These are phyloP conservation scores for Chlorops oryzae DNA, from an alignment of 1,140 invertebrate genomes.

Conservation along the genomic window DNA sequence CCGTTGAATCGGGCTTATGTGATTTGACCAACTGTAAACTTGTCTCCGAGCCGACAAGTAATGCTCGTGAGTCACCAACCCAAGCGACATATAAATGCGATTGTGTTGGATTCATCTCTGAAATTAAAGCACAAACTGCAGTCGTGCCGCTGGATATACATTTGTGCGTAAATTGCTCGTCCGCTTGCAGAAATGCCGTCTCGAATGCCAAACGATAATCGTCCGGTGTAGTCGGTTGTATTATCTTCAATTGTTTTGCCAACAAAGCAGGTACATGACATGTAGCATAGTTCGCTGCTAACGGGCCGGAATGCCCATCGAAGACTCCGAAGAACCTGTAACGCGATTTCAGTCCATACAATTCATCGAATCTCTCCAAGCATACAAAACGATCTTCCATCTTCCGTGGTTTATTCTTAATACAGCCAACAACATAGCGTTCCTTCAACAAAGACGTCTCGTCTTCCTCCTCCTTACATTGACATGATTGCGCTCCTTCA, in stretches of 20 bases:
- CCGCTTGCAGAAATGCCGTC: constrained; percentile 66
- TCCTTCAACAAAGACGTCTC: no score
- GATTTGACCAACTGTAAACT: constrained; percentile 64
- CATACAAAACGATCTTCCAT: constrained; percentile 44
- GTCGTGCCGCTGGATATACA: constrained; percentile 72
- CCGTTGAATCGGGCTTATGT: constrained; percentile 65
- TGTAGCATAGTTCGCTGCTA: constrained; percentile 81
- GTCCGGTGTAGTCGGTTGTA: constrained; percentile 13
- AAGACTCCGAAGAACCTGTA: constrained; percentile 83
- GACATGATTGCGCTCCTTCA: background rate
- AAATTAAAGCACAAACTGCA: constrained; percentile 68
- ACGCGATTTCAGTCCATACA: constrained; percentile 20
- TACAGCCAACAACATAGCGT: constrained; percentile 11
- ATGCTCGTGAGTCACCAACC: constrained; percentile 89
- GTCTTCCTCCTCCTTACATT: no score
- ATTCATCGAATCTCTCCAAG: constrained; percentile 28
- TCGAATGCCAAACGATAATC: constrained; percentile 58
- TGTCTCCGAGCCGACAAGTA: constrained; percentile 61
- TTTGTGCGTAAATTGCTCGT: constrained; percentile 72
- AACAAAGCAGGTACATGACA: constrained; percentile 85
- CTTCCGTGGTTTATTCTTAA: constrained; percentile 42
- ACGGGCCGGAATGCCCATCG: constrained; percentile 90
- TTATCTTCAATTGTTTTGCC: constrained; percentile 61
- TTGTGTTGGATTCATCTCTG: constrained; percentile 19
- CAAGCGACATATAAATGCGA: constrained; percentile 71